Evolutionary conservation across 1,140 invertebrate species (phyloP).

Genomic region (Harpegnathos saltator): DNA sequence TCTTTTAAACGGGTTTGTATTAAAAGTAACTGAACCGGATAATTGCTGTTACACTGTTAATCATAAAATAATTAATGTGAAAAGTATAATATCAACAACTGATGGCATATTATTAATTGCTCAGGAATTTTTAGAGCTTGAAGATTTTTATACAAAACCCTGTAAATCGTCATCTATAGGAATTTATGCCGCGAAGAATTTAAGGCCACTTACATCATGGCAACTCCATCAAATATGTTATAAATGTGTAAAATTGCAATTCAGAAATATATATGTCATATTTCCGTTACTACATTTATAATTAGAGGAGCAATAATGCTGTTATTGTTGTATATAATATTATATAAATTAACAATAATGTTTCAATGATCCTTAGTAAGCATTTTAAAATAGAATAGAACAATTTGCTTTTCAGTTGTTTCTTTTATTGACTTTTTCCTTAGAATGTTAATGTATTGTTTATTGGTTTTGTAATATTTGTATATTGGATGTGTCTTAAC

Average conservation of each 20-base stretch:
- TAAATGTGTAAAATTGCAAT: slow-evolving; percentile 15
- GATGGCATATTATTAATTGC: slow-evolving; percentile 8
- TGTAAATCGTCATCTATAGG: slow-evolving; percentile 9
- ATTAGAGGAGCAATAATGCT: neutral
- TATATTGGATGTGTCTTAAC: too few relatives aligned
- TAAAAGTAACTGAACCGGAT: slow-evolving; percentile 19
- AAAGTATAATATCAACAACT: slow-evolving; percentile 6
- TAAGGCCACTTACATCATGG: slow-evolving; percentile 2
- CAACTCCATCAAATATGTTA: slow-evolving; percentile 2
- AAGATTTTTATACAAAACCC: slow-evolving; percentile 22
- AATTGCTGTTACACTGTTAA: slow-evolving; percentile 10
- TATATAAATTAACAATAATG: too few relatives aligned
- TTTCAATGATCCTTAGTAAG: too few relatives aligned
- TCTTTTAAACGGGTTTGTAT: slow-evolving; percentile 2
- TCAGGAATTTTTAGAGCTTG: slow-evolving; percentile 13
- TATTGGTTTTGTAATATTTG: too few relatives aligned
- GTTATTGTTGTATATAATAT: too few relatives aligned
- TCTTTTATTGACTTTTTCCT: too few relatives aligned
- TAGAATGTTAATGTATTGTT: too few relatives aligned
- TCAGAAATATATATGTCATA: slow-evolving; percentile 3
- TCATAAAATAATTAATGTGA: slow-evolving; percentile 3
- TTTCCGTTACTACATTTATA: slow-evolving; percentile 15
- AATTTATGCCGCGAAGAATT: slow-evolving; percentile 10
- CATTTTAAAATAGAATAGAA: too few relatives aligned
- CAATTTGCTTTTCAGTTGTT: too few relatives aligned